A percentile compares a stretch with the other conserved stretches of the same genome.
Conservation (phyloP, 1,140 invertebrate genomes). For the Homarus americanus region DNA sequence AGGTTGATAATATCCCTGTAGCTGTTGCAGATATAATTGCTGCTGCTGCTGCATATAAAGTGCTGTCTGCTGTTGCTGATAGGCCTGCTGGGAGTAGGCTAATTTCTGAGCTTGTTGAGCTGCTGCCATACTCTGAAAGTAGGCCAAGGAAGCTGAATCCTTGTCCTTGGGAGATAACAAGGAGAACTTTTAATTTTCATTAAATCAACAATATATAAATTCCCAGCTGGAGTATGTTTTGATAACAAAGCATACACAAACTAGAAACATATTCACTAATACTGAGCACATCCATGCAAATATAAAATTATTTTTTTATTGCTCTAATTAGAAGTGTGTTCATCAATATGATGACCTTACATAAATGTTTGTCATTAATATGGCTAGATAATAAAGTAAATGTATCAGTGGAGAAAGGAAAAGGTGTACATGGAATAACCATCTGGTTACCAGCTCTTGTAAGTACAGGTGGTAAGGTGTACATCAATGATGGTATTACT, state of each 20-base stretch:
- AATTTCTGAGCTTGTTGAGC: conserved; percentile 65
- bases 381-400: no score
- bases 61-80: conserved; percentile 53
- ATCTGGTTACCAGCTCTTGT: no score
- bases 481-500: no score
- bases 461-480: no score
- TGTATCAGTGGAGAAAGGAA: no score
- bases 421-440: no score
- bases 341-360: no score
- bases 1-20: conserved; percentile 53
- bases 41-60: conserved; percentile 65
- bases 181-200: neutral
- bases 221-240: neutral
- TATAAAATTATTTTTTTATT: no score
- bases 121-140: conserved; percentile 59
- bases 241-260: neutral
- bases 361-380: no score
- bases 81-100: conserved; percentile 54
- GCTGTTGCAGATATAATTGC: conserved; percentile 50
- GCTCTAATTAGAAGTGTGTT: no score
- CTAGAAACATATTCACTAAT: neutral
- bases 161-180: neutral
- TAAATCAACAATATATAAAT: neutral
- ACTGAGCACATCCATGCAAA: neutral
- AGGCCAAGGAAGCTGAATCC: neutral